These are phyloP conservation scores for Drosophila mercatorum DNA, from an alignment of 2,888 invertebrate species.

Conservation along the genomic window DNA sequence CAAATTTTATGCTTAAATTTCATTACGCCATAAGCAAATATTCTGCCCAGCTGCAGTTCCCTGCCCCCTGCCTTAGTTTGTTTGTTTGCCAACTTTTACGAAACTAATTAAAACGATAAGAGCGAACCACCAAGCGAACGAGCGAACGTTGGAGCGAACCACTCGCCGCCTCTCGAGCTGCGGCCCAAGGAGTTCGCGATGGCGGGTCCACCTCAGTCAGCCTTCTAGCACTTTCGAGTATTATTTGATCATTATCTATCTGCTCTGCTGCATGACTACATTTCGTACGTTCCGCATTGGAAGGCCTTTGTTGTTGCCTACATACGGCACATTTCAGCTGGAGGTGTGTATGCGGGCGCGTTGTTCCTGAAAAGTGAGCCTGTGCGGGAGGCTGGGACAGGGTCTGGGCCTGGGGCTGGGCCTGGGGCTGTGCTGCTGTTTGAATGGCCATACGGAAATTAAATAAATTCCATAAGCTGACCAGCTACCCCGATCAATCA, in stretches of 20 bases:
- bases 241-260: constrained; percentile 50
- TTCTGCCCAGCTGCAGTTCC: constrained; percentile 17
- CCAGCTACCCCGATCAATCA: constrained; percentile 49
- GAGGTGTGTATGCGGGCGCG: constrained; percentile 17
- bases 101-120: constrained; percentile 78
- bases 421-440: constrained; percentile 21
- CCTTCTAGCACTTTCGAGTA: constrained; percentile 28
- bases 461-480: constrained; percentile 69
- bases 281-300: constrained; percentile 28
- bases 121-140: constrained; percentile 8
- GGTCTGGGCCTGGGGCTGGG: background rate
- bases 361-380: background rate
- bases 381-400: background rate
- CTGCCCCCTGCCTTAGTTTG: constrained; percentile 15
- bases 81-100: constrained; percentile 66
- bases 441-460: constrained; percentile 66
- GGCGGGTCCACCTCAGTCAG: background rate
- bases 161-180: constrained; percentile 16
- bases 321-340: constrained; percentile 1
- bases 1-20: constrained; percentile 42
- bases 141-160: constrained; percentile 4
- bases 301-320: background rate
- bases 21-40: constrained; percentile 44
- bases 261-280: constrained; percentile 37
- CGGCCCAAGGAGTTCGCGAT: constrained; percentile 12